phyloP scores from a whole-genome alignment of 2,113 vertebrate genomes.

The Kryptolebias marmoratus region DNA sequence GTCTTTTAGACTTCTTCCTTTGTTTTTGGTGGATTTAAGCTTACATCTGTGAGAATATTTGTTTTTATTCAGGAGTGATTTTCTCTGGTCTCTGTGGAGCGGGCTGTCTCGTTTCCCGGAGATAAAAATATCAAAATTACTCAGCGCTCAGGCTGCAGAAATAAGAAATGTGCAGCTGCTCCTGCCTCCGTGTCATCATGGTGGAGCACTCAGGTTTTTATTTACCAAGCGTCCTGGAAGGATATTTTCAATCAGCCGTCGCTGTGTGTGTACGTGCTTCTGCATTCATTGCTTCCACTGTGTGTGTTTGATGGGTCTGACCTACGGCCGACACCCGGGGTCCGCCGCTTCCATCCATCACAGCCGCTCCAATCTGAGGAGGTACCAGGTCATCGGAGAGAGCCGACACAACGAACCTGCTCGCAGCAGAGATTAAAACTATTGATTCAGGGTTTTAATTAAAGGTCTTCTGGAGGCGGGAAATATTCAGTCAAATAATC shows the following conservation, averaged over 20 bases:
- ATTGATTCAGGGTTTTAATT: constrained; percentile 56
- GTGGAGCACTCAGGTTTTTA: background rate
- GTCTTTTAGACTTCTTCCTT: too few species aligned
- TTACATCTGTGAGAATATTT: too few species aligned
- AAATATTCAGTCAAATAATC: constrained; percentile 23
- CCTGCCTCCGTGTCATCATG: too few species aligned
- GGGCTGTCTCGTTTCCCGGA: too few species aligned
- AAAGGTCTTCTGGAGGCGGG: constrained; percentile 33
- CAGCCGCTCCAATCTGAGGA: background rate
- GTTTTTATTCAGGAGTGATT: too few species aligned
- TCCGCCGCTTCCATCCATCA: constrained; percentile 24
- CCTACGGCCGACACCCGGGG: constrained; percentile 32
- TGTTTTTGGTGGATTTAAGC: too few species aligned
- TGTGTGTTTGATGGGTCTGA: constrained; percentile 30
- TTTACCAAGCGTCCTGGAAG: constrained; percentile 1
- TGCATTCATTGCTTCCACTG: constrained; percentile 27
- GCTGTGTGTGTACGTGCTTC: constrained; percentile 1
- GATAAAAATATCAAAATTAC: too few species aligned
- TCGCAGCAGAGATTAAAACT: constrained; percentile 2
- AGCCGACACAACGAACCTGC: background rate
- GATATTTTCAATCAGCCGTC: constrained; percentile 20
- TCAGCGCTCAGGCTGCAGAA: too few species aligned
- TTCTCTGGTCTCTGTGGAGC: too few species aligned
- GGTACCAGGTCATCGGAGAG: constrained; percentile 20
- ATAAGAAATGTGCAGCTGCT: too few species aligned